Evolutionary conservation across 2,797 vertebrate species (phyloP).

Genomic region (Sebastes cheni): DNA sequence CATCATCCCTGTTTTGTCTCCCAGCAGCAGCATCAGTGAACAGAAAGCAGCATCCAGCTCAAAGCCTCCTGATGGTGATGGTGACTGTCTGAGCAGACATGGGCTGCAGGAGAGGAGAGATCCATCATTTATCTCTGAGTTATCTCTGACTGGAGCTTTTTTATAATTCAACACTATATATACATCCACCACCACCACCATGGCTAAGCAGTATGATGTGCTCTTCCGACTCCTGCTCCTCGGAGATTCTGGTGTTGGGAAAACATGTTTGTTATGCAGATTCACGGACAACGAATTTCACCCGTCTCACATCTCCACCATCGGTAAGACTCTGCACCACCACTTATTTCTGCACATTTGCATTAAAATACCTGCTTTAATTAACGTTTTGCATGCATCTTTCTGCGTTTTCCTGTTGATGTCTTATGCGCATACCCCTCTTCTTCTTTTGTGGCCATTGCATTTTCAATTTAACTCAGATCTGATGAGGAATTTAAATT

Average conservation of each 20-base stretch:
- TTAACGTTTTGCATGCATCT: not conserved
- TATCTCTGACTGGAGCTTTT: constrained; percentile 49
- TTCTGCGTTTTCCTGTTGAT: not conserved
- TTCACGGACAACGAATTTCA: constrained; percentile 99
- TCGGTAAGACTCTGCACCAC: constrained; percentile 85
- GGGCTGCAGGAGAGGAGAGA: constrained; percentile 53
- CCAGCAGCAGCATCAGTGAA: constrained; percentile 31
- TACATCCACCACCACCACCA: constrained; percentile 61
- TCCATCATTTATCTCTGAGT: constrained; percentile 62
- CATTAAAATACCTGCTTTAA: not conserved
- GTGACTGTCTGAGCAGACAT: constrained; percentile 67
- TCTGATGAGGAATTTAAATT: not conserved
- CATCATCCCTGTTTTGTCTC: constrained; percentile 59
- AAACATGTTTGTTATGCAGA: constrained; percentile 97
- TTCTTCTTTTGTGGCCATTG: not conserved
- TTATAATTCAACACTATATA: constrained; percentile 42
- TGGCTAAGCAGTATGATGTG: constrained; percentile 98
- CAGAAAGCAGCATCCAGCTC: constrained; percentile 7
- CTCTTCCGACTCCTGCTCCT: constrained; percentile 96
- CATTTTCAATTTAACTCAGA: not conserved
- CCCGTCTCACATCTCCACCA: constrained; percentile 97
- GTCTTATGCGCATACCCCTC: not conserved
- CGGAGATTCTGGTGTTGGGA: constrained; percentile 97
- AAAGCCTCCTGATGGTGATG: constrained; percentile 6
- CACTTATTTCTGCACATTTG: not conserved